Conservation (phyloP, 2,113 vertebrate genomes). For the human (Homo sapiens) region GRCh38 chr21:35235001-35235500, state of each 20-base stretch:
- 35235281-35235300: too few relatives aligned
- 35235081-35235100: conserved; percentile 4
- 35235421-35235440: neutral
- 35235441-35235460: neutral
- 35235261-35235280: neutral
- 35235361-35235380: neutral
- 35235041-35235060: neutral
- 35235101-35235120: neutral
- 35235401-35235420: neutral
- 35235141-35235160: neutral
- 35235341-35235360: neutral
- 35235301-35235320: neutral
- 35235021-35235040: conserved; percentile 26
- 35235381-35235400: neutral
- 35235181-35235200: neutral
- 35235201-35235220: neutral
- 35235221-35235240: neutral
- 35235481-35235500: neutral
- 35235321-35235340: neutral
- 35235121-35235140: neutral
- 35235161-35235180: neutral
- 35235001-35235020: conserved; percentile 34
- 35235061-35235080: conserved; percentile 17
- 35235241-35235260: neutral
- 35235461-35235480: neutral